A percentile compares a stretch with the other conserved stretches of the same genome.
These are phyloP conservation scores for Tridacna gigas DNA, from an alignment of 2,888 invertebrate genomes.

Conservation along the genomic window DNA sequence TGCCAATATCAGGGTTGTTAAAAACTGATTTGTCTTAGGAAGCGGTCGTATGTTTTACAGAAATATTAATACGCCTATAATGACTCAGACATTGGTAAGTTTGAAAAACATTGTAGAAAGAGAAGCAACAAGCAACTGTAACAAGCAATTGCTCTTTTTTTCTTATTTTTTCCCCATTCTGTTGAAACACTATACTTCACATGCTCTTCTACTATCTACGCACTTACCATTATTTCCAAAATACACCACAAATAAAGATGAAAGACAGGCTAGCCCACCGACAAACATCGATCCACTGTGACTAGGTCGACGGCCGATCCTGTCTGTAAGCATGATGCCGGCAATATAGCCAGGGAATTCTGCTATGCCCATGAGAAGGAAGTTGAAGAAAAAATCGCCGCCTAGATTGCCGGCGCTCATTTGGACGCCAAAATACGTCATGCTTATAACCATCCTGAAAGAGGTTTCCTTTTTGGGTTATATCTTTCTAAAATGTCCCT, in stretches of 20 bases:
- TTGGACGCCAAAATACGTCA: slow-evolving; percentile 94
- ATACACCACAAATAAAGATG: slow-evolving; percentile 47
- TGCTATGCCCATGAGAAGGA: slow-evolving; percentile 90
- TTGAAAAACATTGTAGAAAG: too few species aligned
- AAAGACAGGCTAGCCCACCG: slow-evolving; percentile 59
- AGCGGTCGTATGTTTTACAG: too few species aligned
- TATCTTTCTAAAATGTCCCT: too few species aligned
- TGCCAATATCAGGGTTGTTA: too few species aligned
- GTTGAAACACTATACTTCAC: too few species aligned
- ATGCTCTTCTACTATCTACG: background rate
- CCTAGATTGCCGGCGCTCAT: slow-evolving; percentile 85
- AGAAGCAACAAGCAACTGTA: too few species aligned
- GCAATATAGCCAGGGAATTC: slow-evolving; percentile 84
- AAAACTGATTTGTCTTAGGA: too few species aligned
- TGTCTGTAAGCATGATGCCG: slow-evolving; percentile 77
- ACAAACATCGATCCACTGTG: slow-evolving; percentile 51
- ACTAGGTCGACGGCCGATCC: slow-evolving; percentile 81
- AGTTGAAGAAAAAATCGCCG: slow-evolving; percentile 93
- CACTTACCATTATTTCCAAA: slow-evolving; percentile 54
- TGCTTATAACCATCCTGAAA: slow-evolving; percentile 90
- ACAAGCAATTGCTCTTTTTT: too few species aligned
- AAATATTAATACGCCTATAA: too few species aligned
- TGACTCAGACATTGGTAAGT: too few species aligned
- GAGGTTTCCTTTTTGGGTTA: background rate
- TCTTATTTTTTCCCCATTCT: too few species aligned